Conservation (phyloP, 2,888 invertebrate genomes). For the Camponotus fellah region DNA sequence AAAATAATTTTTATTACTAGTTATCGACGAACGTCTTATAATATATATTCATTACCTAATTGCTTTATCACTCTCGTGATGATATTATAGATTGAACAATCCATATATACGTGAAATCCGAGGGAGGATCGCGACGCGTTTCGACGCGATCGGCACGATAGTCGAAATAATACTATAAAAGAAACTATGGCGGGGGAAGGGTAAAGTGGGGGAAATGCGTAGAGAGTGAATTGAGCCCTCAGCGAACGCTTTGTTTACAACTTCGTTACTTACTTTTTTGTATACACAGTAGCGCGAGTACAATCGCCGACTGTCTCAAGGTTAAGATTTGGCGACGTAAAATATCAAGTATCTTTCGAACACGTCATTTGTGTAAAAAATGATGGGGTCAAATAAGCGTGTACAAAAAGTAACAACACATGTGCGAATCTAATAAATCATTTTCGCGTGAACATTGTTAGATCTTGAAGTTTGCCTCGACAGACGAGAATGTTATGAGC, state of each 20-base stretch:
- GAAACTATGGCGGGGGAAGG: too few species aligned
- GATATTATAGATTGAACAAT: neutral
- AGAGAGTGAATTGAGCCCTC: too few species aligned
- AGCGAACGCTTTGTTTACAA: neutral
- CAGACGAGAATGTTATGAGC: neutral
- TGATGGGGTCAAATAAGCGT: neutral
- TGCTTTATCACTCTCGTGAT: neutral
- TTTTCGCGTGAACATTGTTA: too few species aligned
- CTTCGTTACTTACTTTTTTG: too few species aligned
- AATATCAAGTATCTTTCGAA: neutral
- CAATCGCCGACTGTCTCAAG: neutral
- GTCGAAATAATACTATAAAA: too few species aligned
- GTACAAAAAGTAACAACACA: neutral
- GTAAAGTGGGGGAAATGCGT: too few species aligned
- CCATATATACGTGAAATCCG: too few species aligned
- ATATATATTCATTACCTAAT: neutral
- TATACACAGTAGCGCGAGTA: neutral
- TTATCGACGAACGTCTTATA: neutral
- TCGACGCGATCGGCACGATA: too few species aligned
- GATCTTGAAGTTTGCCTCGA: neutral
- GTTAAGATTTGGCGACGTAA: neutral
- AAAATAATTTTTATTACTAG: neutral
- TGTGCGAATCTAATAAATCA: too few species aligned
- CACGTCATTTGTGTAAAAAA: neutral
- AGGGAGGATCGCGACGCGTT: too few species aligned